Conservation (phyloP, 2,888 invertebrate genomes). For the Xylota sylvarum region DNA sequence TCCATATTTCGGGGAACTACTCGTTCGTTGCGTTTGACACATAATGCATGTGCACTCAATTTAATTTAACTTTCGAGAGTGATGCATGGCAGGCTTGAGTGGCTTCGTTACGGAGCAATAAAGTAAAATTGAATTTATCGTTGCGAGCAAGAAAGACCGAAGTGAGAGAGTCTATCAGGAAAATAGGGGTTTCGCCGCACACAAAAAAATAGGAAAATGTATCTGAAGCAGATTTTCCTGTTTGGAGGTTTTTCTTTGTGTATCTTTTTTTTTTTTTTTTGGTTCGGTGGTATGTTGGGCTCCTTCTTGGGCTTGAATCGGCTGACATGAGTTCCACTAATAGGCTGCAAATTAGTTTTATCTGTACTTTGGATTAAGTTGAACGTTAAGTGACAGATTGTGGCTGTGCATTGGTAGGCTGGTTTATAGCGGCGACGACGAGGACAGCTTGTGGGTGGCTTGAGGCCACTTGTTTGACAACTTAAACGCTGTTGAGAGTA, state of each 20-base stretch:
- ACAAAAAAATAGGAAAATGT: neutral
- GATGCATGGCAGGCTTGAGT: slow-evolving; percentile 53
- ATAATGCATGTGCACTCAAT: slow-evolving; percentile 58
- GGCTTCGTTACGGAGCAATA: slow-evolving; percentile 42
- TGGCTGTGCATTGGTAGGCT: neutral
- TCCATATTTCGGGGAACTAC: neutral
- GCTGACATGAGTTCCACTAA: slow-evolving; percentile 50
- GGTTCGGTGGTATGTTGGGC: neutral
- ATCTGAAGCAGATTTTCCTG: slow-evolving; percentile 19
- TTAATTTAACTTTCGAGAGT: slow-evolving; percentile 46
- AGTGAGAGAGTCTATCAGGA: neutral
- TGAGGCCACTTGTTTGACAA: neutral
- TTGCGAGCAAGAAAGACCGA: neutral
- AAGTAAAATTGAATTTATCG: slow-evolving; percentile 31
- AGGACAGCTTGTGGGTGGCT: slow-evolving; percentile 22
- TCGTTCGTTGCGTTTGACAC: slow-evolving; percentile 22
- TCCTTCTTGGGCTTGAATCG: slow-evolving; percentile 1
- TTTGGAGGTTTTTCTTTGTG: slow-evolving; percentile 16
- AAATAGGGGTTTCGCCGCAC: neutral
- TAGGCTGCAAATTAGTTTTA: slow-evolving; percentile 66
- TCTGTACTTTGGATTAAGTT: slow-evolving; percentile 6
- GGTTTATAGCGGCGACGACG: neutral
- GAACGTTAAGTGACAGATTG: slow-evolving; percentile 43
- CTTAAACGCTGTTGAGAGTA: neutral
- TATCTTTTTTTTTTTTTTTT: neutral